Conservation (phyloP, 2,113 vertebrate genomes). For the Labrus mixtus region DNA sequence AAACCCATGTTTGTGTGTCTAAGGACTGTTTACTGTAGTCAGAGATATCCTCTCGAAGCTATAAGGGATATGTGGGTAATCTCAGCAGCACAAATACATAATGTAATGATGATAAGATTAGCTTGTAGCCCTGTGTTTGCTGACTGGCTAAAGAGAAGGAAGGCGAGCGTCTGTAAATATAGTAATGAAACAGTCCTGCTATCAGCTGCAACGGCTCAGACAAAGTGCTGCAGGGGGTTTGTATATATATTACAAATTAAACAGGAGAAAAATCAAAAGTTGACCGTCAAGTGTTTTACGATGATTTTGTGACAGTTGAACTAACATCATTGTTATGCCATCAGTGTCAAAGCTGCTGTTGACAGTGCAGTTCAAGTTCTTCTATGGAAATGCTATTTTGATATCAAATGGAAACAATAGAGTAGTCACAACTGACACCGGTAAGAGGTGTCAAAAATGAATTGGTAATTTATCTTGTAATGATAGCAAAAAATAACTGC, state of each 20-base stretch:
- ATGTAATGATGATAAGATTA: conserved; percentile 75
- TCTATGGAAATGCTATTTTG: no score
- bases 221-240: conserved; percentile 62
- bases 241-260: conserved; percentile 81
- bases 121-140: conserved; percentile 66
- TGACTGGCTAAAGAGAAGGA: conserved; percentile 67
- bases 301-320: conserved; percentile 35
- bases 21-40: conserved; percentile 59
- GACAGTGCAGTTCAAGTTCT: not conserved
- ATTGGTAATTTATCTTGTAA: no score
- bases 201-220: conserved; percentile 62
- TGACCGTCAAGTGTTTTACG: conserved; percentile 54
- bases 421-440: no score
- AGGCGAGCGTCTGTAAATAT: conserved; percentile 51
- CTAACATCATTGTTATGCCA: conserved; percentile 39
- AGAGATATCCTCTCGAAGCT: conserved; percentile 61
- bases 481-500: no score
- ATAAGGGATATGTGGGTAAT: conserved; percentile 67
- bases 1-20: conserved; percentile 43
- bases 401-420: no score
- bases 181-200: conserved; percentile 66
- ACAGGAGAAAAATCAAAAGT: conserved; percentile 49
- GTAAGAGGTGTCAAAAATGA: no score
- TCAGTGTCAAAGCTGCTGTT: conserved; percentile 29
- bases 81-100: conserved; percentile 72